Conservation (phyloP, 2,113 vertebrate genomes). For the Sarotherodon lohbergeri region DNA sequence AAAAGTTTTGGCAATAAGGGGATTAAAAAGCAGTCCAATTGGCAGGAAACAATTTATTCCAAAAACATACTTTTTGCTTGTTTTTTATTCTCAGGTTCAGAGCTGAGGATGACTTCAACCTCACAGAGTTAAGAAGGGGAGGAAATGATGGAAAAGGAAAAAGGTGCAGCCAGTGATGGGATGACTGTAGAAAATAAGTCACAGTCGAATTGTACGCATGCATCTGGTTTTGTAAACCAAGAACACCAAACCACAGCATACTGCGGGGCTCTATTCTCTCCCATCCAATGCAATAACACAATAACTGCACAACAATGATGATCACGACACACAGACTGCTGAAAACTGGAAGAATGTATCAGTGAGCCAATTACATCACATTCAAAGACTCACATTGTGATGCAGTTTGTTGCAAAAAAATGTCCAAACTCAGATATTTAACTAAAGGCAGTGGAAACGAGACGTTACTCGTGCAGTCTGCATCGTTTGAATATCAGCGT, state of each 20-base stretch:
- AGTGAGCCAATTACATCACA: neutral
- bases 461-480: neutral
- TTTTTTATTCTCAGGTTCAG: accelerated
- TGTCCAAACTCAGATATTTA: neutral
- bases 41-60: neutral
- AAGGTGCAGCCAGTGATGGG: neutral
- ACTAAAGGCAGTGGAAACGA: neutral
- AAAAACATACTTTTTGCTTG: neutral
- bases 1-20: neutral
- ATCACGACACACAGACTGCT: neutral
- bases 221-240: neutral
- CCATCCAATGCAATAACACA: neutral
- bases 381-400: neutral
- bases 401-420: neutral
- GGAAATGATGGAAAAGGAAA: neutral
- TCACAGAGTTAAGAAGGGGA: neutral
- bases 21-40: neutral
- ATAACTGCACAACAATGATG: neutral
- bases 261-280: neutral
- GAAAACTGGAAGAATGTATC: neutral
- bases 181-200: neutral
- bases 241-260: neutral
- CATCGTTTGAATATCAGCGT: neutral
- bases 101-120: neutral
- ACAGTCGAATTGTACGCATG: neutral